Evolutionary conservation across 2,888 invertebrate genomes (phyloP).

Genomic region (Gasteruption jaculator): DNA sequence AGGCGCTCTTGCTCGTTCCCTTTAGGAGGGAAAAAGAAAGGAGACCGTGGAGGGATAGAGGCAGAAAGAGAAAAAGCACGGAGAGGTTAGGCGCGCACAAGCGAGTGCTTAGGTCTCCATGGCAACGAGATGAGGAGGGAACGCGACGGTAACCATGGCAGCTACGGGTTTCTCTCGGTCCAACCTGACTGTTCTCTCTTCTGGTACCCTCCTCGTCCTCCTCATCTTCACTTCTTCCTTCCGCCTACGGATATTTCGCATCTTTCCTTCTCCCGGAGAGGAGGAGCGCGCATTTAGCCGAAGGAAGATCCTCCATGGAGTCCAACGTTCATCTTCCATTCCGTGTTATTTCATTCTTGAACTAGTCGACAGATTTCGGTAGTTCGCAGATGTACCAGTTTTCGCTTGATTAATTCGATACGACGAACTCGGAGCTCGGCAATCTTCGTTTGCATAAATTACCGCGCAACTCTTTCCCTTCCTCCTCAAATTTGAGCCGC

Average conservation of each 20-base stretch:
- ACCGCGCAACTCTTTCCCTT: no score
- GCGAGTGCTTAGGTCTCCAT: no score
- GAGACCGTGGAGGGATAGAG: conserved; percentile 20
- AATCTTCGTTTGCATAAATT: no score
- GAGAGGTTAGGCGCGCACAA: conserved; percentile 28
- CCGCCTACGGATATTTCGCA: conserved; percentile 44
- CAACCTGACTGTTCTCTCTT: conserved; percentile 47
- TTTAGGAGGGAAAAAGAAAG: conserved; percentile 9
- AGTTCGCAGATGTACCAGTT: no score
- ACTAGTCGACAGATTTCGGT: no score
- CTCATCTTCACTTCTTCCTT: conserved; percentile 44
- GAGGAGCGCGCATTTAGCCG: conserved; percentile 22
- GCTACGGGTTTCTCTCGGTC: conserved; percentile 45
- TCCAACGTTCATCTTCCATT: conserved; percentile 17
- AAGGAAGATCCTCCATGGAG: conserved; percentile 25
- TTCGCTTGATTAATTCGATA: no score
- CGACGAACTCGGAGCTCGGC: no score
- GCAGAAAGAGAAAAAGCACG: conserved; percentile 21
- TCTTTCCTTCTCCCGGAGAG: no score
- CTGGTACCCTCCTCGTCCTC: conserved; percentile 36
- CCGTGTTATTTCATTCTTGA: no score
- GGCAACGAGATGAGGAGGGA: conserved; percentile 55
- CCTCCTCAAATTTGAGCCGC: no score
- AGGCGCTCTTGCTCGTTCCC: conserved; percentile 24
- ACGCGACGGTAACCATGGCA: conserved; percentile 52